phyloP scores from a whole-genome alignment of 2,888 invertebrate species.

The Mesorhabditis sp. region DNA sequence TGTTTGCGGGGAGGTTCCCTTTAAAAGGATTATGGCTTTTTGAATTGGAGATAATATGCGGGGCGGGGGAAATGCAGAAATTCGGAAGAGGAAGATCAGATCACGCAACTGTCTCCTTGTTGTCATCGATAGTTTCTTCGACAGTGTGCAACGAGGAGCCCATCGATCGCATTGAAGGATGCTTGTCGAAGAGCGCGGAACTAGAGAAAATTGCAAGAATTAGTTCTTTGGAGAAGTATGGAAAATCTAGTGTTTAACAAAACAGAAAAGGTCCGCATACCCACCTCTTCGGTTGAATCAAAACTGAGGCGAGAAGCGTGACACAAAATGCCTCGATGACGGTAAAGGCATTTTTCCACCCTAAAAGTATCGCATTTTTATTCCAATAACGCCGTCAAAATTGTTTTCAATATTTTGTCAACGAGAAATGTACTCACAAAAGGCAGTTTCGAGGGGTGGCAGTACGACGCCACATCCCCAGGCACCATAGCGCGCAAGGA shows the following conservation, averaged over 20 bases:
- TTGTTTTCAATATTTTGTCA: not conserved
- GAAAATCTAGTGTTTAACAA: too few relatives aligned
- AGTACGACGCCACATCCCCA: slow-evolving; percentile 36
- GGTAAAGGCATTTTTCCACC: slow-evolving; percentile 53
- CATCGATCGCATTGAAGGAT: slow-evolving; percentile 38
- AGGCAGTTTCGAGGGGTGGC: slow-evolving; percentile 35
- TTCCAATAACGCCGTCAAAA: not conserved
- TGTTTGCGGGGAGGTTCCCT: too few relatives aligned
- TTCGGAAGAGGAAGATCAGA: not conserved
- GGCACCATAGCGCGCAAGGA: slow-evolving; percentile 44
- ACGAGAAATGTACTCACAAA: slow-evolving; percentile 24
- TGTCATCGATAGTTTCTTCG: slow-evolving; percentile 21
- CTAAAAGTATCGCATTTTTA: slow-evolving; percentile 18
- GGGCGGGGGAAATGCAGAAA: slow-evolving; percentile 7
- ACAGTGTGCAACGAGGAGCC: slow-evolving; percentile 24
- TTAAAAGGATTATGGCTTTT: too few relatives aligned
- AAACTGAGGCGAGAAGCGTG: slow-evolving; percentile 47
- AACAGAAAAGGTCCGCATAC: not conserved
- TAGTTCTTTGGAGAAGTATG: too few relatives aligned
- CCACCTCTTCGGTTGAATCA: slow-evolving; percentile 37
- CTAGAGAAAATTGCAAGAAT: slow-evolving; percentile 19
- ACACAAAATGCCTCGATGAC: slow-evolving; percentile 52
- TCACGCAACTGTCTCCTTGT: slow-evolving; percentile 25
- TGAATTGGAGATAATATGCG: slow-evolving; percentile 8
- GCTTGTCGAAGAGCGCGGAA: slow-evolving; percentile 44